Percentiles rank a stretch among this genome's conserved stretches.
These are phyloP conservation scores for Tragopan temminckii DNA, from an alignment of 2,797 vertebrate species.

Conservation along the genomic window DNA sequence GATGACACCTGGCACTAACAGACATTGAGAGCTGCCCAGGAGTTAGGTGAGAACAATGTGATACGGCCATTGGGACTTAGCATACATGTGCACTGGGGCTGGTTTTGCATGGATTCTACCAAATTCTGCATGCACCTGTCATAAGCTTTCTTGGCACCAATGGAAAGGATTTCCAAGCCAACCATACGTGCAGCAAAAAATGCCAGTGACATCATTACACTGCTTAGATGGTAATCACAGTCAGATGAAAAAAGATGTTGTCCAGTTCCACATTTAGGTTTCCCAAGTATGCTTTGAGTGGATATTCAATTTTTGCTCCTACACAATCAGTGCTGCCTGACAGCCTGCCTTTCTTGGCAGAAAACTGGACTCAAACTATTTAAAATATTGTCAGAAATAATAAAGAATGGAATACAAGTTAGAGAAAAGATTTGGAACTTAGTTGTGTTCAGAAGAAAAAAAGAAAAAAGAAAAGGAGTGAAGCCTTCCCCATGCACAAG, in stretches of 20 bases:
- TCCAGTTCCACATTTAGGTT: conserved; percentile 37
- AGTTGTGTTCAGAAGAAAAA: neutral
- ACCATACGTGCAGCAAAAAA: conserved; percentile 70
- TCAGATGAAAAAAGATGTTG: conserved; percentile 68
- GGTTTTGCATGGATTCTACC: neutral
- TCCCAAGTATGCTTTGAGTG: conserved; percentile 51
- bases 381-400: conserved; percentile 73
- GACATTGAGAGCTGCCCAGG: neutral
- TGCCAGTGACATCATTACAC: conserved; percentile 67
- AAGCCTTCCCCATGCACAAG: neutral
- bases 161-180: conserved; percentile 69
- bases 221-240: conserved; percentile 77
- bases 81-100: neutral
- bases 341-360: conserved; percentile 22
- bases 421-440: conserved; percentile 42
- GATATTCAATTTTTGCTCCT: neutral
- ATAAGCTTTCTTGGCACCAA: conserved; percentile 25
- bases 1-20: neutral
- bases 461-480: neutral
- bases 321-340: neutral
- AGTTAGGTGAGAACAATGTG: accelerated
- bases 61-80: neutral
- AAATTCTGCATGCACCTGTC: conserved; percentile 79
- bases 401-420: conserved; percentile 42
- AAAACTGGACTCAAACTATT: conserved; percentile 47